These are phyloP conservation scores for Buphagus erythrorhynchus DNA, from an alignment of 2,797 vertebrate genomes.

Conservation along the genomic window DNA sequence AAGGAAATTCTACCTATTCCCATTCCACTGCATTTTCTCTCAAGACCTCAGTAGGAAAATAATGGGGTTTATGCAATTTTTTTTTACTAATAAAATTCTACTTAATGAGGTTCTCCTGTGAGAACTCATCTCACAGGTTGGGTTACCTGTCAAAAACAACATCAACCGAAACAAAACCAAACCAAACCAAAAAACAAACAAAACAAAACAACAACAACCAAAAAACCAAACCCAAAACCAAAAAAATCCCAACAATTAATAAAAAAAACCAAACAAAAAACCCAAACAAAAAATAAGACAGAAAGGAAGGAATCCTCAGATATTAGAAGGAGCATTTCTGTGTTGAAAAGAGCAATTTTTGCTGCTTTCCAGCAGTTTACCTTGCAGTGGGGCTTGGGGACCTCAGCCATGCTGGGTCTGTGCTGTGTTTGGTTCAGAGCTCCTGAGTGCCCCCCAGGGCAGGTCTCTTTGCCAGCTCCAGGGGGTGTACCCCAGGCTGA, in stretches of 20 bases:
- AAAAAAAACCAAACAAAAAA: not conserved
- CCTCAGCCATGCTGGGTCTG: not conserved
- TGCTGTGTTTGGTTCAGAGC: not conserved
- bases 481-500: not conserved
- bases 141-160: not conserved
- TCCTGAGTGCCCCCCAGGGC: not conserved
- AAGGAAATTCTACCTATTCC: not conserved
- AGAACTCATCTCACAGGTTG: not conserved
- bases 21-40: not conserved
- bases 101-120: not conserved
- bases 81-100: not conserved
- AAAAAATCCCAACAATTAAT: not conserved
- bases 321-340: too few species aligned
- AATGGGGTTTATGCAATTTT: not conserved
- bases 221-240: too few species aligned
- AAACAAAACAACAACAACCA: too few species aligned
- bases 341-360: not conserved
- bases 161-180: too few species aligned
- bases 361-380: not conserved
- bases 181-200: too few species aligned
- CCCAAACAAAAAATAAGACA: not conserved
- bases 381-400: not conserved
- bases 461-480: not conserved
- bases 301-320: not conserved
- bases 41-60: not conserved